Conservation (phyloP, 2,113 vertebrate genomes). For the Laterallus jamaicensis region DNA sequence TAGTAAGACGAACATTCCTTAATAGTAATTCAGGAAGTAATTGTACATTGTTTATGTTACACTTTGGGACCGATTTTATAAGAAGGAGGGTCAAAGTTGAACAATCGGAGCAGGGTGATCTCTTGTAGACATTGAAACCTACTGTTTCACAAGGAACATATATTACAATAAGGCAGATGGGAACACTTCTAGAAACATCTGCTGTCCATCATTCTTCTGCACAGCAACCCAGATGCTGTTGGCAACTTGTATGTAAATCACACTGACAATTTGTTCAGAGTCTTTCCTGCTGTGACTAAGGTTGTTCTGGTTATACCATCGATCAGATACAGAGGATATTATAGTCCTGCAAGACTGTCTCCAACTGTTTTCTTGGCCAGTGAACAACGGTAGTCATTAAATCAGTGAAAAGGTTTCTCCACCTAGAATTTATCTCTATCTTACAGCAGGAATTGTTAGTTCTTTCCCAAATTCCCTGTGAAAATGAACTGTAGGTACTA, state of each 20-base stretch:
- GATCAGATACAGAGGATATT: constrained; percentile 45
- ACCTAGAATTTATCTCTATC: constrained; percentile 31
- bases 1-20: background rate
- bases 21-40: background rate
- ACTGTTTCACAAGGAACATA: constrained; percentile 63
- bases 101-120: constrained; percentile 19
- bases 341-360: constrained; percentile 28
- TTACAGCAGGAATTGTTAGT: background rate
- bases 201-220: constrained; percentile 78
- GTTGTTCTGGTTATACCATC: constrained; percentile 66
- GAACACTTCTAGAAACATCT: constrained; percentile 78
- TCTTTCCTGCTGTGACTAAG: constrained; percentile 75
- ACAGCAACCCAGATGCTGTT: constrained; percentile 76
- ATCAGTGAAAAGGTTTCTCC: constrained; percentile 12
- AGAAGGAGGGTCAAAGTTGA: constrained; percentile 25
- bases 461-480: background rate
- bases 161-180: constrained; percentile 74
- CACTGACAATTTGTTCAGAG: constrained; percentile 77
- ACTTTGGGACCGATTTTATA: background rate
- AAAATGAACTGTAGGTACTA: constrained; percentile 11
- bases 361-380: constrained; percentile 39
- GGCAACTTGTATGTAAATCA: constrained; percentile 76
- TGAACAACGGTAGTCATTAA: constrained; percentile 50
- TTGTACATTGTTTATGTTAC: background rate
- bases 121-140: constrained; percentile 45